phyloP scores from a whole-genome alignment of 2,888 invertebrate species.

The Rotaria socialis region DNA sequence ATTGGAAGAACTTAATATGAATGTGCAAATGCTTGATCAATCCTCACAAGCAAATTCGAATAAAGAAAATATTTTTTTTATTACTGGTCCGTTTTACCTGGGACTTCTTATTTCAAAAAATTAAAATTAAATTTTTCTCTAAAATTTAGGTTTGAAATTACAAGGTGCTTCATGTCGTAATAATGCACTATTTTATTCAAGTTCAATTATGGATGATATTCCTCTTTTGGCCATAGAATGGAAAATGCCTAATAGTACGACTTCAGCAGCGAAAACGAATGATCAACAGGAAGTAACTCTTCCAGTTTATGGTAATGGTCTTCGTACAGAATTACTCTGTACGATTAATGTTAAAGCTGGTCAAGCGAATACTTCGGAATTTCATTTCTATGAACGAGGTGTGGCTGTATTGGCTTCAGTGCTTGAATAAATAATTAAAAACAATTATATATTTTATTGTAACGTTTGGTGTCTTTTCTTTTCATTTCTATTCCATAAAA shows the following conservation, averaged over 20 bases:
- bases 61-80: conserved; percentile 49
- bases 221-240: conserved; percentile 82
- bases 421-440: conserved; percentile 49
- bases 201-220: conserved; percentile 88
- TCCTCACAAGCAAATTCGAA: conserved; percentile 36
- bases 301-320: conserved; percentile 94
- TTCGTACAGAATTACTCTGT: conserved; percentile 85
- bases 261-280: neutral
- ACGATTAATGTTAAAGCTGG: conserved; percentile 86
- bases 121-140: neutral
- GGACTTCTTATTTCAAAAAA: neutral
- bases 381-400: conserved; percentile 89
- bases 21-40: conserved; percentile 63
- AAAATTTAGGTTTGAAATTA: conserved; percentile 73
- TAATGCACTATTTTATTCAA: conserved; percentile 80
- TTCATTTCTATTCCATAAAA: too few species aligned
- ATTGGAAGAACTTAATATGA: conserved; percentile 85
- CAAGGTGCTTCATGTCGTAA: conserved; percentile 91
- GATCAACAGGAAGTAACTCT: conserved; percentile 66
- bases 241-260: conserved; percentile 65
- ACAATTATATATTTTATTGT: too few species aligned
- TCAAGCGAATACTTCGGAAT: conserved; percentile 74
- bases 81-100: conserved; percentile 49
- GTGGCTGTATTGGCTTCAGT: conserved; percentile 89
- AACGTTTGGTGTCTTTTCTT: too few species aligned